Evolutionary conservation across 2,113 vertebrate genomes (phyloP), one percentile per base, ranked within the genome.

Genomic region (Hypomesus transpacificus): DNA sequence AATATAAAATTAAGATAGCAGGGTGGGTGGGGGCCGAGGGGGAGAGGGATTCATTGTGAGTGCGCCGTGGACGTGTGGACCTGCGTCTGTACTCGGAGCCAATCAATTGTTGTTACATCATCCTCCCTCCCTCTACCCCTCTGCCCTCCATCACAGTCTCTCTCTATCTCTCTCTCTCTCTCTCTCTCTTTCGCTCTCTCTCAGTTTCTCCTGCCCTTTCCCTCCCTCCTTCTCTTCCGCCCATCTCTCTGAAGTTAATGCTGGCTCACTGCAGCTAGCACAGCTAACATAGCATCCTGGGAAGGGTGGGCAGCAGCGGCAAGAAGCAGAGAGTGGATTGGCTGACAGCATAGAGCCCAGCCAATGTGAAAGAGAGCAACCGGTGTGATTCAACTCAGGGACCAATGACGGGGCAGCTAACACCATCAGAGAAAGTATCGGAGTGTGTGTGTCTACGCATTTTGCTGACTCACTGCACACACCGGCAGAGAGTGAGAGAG

Each of bases 241-340:
- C 89, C 88, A 87, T 71, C 54, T 62, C 76, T 85, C 87, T 88
- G 88, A 80, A 89, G 84, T 90, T 77, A 80, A 89, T 87, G 89
- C 88, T 88, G 92, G 88, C 91, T 92, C 93, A 94, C 93, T 95
- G 95, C 94, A 94, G 39, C 39, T 46, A 46, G 92, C 90, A 91
- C 90, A 87, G 31, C 82, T 75, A 85, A 92, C 92, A 91, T 91
- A 84, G 94, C 82, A 93, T 93, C 90, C 80, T 94, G 94, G 93
- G 87, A 93, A 93, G 81, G 87, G 87, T 92, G 93, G 91, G 93
- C 92, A 92, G 94, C 91, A 93, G 83, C 1, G 39, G 7, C 86
- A 87, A 91, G 90, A 91, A 91, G 85, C 87, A 90, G 88, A 13
- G 70, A 73, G 68, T 20, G 14, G 70, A 66, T 63, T 69, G 70